phyloP scores from a whole-genome alignment of 2,113 vertebrate genomes.

The Procapra przewalskii region DNA sequence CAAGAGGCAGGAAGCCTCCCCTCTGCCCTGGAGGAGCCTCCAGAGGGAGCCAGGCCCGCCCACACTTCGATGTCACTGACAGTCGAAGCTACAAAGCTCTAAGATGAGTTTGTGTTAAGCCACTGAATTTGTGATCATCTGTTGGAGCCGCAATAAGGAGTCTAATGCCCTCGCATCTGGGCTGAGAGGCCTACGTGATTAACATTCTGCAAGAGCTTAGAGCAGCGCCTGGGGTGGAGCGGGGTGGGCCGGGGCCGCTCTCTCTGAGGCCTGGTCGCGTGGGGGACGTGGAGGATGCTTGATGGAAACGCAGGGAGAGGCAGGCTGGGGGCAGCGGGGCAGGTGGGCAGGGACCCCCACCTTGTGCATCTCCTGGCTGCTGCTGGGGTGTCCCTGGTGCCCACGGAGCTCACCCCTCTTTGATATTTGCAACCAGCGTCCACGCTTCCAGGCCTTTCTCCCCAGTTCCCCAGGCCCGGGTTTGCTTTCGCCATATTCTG shows the following conservation, averaged over 20 bases:
- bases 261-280: neutral
- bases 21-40: neutral
- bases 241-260: neutral
- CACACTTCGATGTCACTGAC: rapidly evolving
- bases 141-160: rapidly evolving
- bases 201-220: neutral
- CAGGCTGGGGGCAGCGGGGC: rapidly evolving
- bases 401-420: neutral
- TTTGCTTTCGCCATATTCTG: neutral
- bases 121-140: too few relatives aligned
- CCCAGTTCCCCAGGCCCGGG: neutral
- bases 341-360: rapidly evolving
- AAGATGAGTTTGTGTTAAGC: neutral
- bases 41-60: neutral
- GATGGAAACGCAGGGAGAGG: too few relatives aligned
- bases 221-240: rapidly evolving
- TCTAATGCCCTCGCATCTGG: rapidly evolving
- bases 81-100: rapidly evolving
- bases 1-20: neutral
- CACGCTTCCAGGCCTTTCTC: rapidly evolving
- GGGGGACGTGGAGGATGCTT: neutral
- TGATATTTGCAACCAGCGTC: rapidly evolving
- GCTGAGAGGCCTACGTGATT: neutral
- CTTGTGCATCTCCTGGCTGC: neutral
- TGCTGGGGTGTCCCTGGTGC: neutral